phyloP scores from a whole-genome alignment of 2,113 vertebrate genomes.

The Chamaetylas fuelleborni region DNA sequence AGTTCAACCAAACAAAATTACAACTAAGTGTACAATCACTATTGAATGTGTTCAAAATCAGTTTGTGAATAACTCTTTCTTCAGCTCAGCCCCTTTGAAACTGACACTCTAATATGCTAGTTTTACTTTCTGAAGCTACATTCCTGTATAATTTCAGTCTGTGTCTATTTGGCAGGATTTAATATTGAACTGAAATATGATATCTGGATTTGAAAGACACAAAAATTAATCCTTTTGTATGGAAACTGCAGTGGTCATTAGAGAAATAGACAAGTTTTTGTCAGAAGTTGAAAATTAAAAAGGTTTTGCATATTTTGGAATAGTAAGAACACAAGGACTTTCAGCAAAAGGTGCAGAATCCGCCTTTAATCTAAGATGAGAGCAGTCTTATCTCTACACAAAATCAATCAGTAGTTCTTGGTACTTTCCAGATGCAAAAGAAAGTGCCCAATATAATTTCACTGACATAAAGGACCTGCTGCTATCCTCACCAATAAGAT shows the following conservation, averaged over 20 bases:
- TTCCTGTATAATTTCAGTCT: not conserved
- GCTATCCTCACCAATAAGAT: not conserved
- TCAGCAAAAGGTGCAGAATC: not conserved
- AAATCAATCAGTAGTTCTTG: not conserved
- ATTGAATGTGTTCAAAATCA: not conserved
- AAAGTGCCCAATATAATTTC: not conserved
- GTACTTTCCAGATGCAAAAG: not conserved
- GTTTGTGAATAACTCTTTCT: not conserved
- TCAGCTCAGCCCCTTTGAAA: not conserved
- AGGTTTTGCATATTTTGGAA: not conserved
- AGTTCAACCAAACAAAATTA: not conserved
- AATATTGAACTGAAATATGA: not conserved
- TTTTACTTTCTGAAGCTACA: not conserved
- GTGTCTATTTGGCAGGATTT: not conserved
- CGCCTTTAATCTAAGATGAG: not conserved
- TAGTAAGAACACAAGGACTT: not conserved
- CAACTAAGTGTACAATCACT: not conserved
- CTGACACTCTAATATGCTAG: not conserved
- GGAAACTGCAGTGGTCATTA: not conserved
- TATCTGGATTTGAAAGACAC: not conserved
- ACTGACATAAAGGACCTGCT: not conserved
- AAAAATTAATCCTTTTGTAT: not conserved
- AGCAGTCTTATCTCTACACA: not conserved
- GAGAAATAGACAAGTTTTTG: not conserved
- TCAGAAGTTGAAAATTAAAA: not conserved